Base-by-base conservation (phyloP, 2,797 vertebrate species). In the Sebastolobus alascanus region DNA sequence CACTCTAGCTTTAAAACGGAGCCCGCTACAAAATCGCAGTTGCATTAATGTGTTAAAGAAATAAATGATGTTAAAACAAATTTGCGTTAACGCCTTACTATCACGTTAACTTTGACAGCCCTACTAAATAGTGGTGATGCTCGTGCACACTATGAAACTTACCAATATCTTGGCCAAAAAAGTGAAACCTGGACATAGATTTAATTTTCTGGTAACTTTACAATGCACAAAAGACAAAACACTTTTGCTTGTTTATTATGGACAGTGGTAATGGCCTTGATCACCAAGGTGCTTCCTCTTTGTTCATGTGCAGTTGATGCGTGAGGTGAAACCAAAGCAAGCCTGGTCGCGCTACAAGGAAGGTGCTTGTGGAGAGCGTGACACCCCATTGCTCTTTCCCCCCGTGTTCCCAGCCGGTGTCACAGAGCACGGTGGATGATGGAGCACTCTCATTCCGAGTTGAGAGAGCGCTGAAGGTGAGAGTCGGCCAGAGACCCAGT, bases 381-480 rank as follows among this genome's bases (percentile, higher is more conserved):
- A 92, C 91, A 91, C 88, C 88, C 91, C 93, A 94, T 94, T 94
- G 92, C 93, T 94, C 93, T 93, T 93, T 90, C 89, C 87, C 89
- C 86, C 86, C 60, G 70, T 84, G 88, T 82, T 85, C 84, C 90
- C 89, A 81, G 86, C 89, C 50, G 75, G 84, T 94, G 94, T 95
- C 94, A 94, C 84, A 1, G 81, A 79, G 82, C 66, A 31, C 12
- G 71, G 74, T 59, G 86, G 89, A 94, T 96, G 95, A 95, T 95
- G 94, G 94, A 95, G 92, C 90, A 93, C 93, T 92, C 92, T 95
- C 93, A 95, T 95, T 95, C 93, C 90, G 37, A 79, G 91, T 86
- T 89, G 90, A 93, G 90, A 92, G 91, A 93, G 89, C 68, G 88
- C 91, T 93, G 91, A 94, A 94, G 93, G 93, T 94, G 93, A 94